Conservation (phyloP, 2,888 invertebrate genomes). For the Philopedon plagiatum region DNA sequence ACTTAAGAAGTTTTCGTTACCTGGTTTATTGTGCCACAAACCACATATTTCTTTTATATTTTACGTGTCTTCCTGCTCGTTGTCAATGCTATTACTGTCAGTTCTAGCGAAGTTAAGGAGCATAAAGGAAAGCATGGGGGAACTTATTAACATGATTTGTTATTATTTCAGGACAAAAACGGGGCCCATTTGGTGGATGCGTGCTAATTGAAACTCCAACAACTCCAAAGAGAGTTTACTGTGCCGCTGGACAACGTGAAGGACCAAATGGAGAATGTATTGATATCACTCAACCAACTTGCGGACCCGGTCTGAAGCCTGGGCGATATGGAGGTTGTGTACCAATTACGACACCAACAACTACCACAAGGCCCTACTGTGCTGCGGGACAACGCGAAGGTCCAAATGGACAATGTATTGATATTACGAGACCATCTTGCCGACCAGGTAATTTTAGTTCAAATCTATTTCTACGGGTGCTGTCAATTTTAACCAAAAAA, state of each 20-base stretch:
- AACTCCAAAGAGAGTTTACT: conserved; percentile 29
- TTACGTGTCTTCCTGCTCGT: too few relatives aligned
- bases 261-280: conserved; percentile 45
- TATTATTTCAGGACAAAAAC: conserved; percentile 21
- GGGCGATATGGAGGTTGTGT: conserved; percentile 32
- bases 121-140: too few relatives aligned
- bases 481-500: too few relatives aligned
- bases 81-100: too few relatives aligned
- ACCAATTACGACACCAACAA: background rate
- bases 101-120: too few relatives aligned
- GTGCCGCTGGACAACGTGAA: conserved; percentile 42
- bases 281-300: background rate
- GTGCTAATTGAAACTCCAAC: conserved; percentile 14
- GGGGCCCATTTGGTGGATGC: conserved; percentile 44
- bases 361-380: conserved; percentile 35
- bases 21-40: too few relatives aligned
- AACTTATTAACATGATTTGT: too few relatives aligned
- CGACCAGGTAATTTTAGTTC: too few relatives aligned
- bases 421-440: background rate
- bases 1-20: too few relatives aligned
- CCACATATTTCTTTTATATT: too few relatives aligned
- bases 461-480: too few relatives aligned
- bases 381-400: conserved; percentile 35
- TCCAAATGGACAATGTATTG: conserved; percentile 43
- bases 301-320: conserved; percentile 26